Conservation (phyloP, 2,888 invertebrate genomes). For the Orthosia cruda region DNA sequence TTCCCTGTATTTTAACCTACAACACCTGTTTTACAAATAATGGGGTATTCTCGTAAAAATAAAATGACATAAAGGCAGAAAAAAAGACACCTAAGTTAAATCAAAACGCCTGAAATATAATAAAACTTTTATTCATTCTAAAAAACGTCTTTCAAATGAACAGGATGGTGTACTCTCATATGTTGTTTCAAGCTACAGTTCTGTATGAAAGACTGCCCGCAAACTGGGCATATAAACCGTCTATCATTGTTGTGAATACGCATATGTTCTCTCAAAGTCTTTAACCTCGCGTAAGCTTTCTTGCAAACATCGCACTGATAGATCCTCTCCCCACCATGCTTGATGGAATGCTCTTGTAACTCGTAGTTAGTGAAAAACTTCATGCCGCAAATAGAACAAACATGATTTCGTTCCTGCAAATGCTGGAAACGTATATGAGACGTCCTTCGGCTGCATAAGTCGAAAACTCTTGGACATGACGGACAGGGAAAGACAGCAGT, state of each 20-base stretch:
- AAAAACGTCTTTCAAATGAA: slow-evolving; percentile 77
- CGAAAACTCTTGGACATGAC: slow-evolving; percentile 86
- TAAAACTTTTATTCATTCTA: slow-evolving; percentile 49
- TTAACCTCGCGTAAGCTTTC: slow-evolving; percentile 87
- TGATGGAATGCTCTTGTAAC: slow-evolving; percentile 90
- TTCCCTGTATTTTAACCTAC: no score
- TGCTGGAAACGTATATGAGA: slow-evolving; percentile 87
- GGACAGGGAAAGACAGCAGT: slow-evolving; percentile 87
- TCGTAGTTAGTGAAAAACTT: slow-evolving; percentile 91
- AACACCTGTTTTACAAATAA: no score
- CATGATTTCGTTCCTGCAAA: slow-evolving; percentile 87
- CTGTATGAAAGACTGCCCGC: slow-evolving; percentile 87
- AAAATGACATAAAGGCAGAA: no score
- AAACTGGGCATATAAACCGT: slow-evolving; percentile 84
- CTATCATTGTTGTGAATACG: slow-evolving; percentile 88
- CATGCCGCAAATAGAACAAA: slow-evolving; percentile 90
- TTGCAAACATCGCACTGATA: slow-evolving; percentile 91
- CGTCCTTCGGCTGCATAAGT: slow-evolving; percentile 86
- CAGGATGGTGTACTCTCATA: slow-evolving; percentile 87
- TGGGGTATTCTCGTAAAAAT: neutral
- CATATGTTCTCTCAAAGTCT: slow-evolving; percentile 89
- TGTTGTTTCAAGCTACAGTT: slow-evolving; percentile 89
- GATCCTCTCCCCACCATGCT: slow-evolving; percentile 90
- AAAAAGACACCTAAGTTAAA: neutral
- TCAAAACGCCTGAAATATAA: neutral